A percentile compares a stretch with the other conserved stretches of the same genome.
These are phyloP conservation scores for Diorhabda sublineata DNA, from an alignment of 1,140 invertebrate species.

Conservation along the genomic window DNA sequence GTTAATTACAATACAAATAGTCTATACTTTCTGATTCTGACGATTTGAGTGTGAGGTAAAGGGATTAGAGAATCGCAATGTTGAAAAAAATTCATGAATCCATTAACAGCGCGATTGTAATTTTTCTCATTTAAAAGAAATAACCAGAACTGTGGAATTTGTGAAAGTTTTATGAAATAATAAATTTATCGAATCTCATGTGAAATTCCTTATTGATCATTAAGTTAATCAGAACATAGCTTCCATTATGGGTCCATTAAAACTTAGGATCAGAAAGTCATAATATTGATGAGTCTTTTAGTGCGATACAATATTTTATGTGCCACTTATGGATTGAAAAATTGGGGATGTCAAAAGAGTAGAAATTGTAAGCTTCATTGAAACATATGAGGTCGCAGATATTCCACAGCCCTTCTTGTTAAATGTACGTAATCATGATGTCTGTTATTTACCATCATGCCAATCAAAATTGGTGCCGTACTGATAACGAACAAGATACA, in stretches of 20 bases:
- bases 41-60: conserved; percentile 17
- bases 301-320: conserved; percentile 9
- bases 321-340: conserved; percentile 14
- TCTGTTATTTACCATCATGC: conserved; percentile 11
- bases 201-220: not conserved
- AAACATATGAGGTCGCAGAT: conserved; percentile 15
- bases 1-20: conserved; percentile 13
- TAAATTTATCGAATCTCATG: not conserved
- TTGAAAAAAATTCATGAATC: not conserved
- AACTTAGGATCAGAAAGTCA: conserved; percentile 5
- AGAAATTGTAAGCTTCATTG: conserved; percentile 19
- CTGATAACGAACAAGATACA: conserved; percentile 13
- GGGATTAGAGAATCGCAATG: conserved; percentile 6
- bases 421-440: conserved; percentile 14
- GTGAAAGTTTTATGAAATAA: not conserved
- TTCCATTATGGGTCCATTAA: not conserved
- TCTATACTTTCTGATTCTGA: conserved; percentile 7
- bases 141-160: not conserved
- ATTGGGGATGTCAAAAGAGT: conserved; percentile 8
- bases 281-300: conserved; percentile 5
- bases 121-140: not conserved
- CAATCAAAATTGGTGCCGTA: conserved; percentile 8
- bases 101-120: not conserved
- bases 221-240: not conserved
- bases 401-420: conserved; percentile 14